Conservation (phyloP, 2,797 vertebrate genomes). For the Octomys mimax region DNA sequence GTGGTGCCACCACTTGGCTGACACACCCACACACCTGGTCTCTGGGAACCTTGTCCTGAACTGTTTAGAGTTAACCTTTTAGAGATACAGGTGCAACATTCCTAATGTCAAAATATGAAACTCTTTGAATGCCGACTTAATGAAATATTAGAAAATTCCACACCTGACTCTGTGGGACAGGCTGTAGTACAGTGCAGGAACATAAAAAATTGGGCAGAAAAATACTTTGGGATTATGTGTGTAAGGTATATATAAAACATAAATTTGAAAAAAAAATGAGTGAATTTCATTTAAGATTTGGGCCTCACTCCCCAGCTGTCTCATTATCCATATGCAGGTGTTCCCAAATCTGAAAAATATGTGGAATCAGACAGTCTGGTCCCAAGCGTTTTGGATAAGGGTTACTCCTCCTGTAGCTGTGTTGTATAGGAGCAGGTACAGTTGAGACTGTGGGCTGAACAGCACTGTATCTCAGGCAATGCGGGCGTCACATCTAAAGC, state of each 20-base stretch:
- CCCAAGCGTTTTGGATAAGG: not conserved
- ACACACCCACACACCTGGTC: not conserved
- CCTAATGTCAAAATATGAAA: not conserved
- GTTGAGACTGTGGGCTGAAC: not conserved
- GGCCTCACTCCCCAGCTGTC: not conserved
- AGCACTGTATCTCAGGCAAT: not conserved
- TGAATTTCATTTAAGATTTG: not conserved
- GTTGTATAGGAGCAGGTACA: not conserved
- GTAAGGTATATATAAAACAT: not conserved
- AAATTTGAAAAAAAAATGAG: too few species aligned
- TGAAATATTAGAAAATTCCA: not conserved
- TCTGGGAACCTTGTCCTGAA: not conserved
- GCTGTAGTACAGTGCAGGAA: not conserved
- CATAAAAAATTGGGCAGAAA: not conserved
- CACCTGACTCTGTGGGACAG: not conserved
- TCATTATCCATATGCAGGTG: not conserved
- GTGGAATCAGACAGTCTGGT: not conserved
- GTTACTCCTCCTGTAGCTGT: not conserved
- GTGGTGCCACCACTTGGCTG: accelerated
- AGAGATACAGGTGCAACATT: not conserved
- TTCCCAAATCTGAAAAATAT: not conserved
- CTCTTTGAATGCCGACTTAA: not conserved
- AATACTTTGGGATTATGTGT: not conserved
- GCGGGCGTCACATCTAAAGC: not conserved
- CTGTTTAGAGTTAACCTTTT: not conserved